A percentile compares a stretch with the other conserved stretches of the same genome.
phyloP scores from a whole-genome alignment of 2,888 invertebrate species.

The Acanthopleura granulata region DNA sequence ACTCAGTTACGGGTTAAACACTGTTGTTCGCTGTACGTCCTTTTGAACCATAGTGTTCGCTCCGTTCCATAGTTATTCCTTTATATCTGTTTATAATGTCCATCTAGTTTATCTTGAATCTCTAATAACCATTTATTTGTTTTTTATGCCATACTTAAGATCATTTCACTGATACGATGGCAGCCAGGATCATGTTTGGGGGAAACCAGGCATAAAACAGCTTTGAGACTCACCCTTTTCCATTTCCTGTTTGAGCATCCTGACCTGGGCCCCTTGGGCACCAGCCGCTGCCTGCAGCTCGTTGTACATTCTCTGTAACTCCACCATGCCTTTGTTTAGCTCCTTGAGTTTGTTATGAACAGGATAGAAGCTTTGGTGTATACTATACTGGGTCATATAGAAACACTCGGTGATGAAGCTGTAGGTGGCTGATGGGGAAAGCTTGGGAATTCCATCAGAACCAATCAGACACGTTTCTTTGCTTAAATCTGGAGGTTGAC shows the following conservation, averaged over 20 bases:
- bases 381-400: conserved; percentile 88
- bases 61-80: too few species aligned
- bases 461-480: conserved; percentile 88
- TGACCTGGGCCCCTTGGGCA: conserved; percentile 73
- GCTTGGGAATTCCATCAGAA: conserved; percentile 61
- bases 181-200: too few species aligned
- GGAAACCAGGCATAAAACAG: too few species aligned
- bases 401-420: conserved; percentile 90
- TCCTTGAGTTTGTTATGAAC: conserved; percentile 72
- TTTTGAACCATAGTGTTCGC: too few species aligned
- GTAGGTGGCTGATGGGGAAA: conserved; percentile 40
- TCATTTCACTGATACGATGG: too few species aligned
- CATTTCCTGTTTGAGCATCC: conserved; percentile 59
- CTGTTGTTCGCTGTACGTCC: too few species aligned
- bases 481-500: conserved; percentile 36
- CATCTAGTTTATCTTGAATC: too few species aligned
- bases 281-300: conserved; percentile 76
- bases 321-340: conserved; percentile 77
- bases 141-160: too few species aligned
- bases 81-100: too few species aligned
- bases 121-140: too few species aligned
- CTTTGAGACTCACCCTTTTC: conserved; percentile 53
- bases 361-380: conserved; percentile 79
- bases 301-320: conserved; percentile 81
- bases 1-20: too few species aligned